These are phyloP conservation scores for Aegithalos caudatus DNA, from an alignment of 2,113 vertebrate genomes.

Conservation along the genomic window DNA sequence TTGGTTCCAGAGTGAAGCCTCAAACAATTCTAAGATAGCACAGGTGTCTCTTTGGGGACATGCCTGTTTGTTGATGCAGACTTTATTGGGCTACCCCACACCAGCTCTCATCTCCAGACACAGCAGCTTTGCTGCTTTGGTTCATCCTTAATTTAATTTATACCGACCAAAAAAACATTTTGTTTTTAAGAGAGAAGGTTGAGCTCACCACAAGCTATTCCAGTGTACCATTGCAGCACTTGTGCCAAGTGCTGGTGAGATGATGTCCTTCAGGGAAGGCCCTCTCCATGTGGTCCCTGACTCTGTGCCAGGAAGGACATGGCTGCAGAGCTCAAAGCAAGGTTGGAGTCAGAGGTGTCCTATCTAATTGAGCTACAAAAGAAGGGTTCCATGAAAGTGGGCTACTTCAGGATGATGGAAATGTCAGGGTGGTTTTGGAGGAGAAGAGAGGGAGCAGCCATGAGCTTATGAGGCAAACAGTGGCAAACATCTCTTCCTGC, in stretches of 20 bases:
- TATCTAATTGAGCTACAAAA: not conserved
- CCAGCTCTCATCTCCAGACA: not conserved
- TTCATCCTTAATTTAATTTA: not conserved
- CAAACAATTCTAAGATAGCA: not conserved
- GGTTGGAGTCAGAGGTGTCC: not conserved
- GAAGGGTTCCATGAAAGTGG: not conserved
- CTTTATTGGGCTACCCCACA: not conserved
- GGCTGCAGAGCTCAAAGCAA: not conserved
- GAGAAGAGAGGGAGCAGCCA: not conserved
- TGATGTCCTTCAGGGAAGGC: not conserved
- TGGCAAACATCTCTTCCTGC: not conserved
- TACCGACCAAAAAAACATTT: not conserved
- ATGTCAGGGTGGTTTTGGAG: not conserved
- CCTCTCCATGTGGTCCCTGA: not conserved
- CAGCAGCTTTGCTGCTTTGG: not conserved
- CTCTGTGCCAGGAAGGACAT: not conserved
- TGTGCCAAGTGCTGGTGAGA: not conserved
- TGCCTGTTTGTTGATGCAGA: not conserved
- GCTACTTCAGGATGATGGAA: not conserved
- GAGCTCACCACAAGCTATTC: not conserved
- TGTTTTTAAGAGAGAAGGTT: not conserved
- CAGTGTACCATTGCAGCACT: fast-evolving
- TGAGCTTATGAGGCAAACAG: not conserved
- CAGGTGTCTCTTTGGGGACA: not conserved
- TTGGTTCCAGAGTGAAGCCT: not conserved